Base-by-base conservation (phyloP, 2,113 vertebrate genomes). In the Butastur rufipennis region DNA sequence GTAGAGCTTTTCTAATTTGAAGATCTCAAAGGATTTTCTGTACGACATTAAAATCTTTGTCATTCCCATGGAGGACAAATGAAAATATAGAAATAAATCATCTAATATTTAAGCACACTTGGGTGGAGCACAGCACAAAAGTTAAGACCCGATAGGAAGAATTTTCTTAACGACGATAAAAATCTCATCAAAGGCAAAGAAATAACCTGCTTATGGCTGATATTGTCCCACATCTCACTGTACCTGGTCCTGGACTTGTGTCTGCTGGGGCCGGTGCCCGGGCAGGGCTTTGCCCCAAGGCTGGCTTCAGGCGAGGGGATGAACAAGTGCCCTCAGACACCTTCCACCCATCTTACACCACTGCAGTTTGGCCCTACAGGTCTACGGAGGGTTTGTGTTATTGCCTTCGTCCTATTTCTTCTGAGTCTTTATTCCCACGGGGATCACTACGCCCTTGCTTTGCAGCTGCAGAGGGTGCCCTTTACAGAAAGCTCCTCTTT, bases 51-150 rank as follows among this genome's bases (percentile, higher is more conserved):
- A 95, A 92, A 62, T 83, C 50, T 26, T 86, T 83, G 40, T 34
- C 82, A 87, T 58, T 73, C 12, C 36, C 34, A 59, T 6, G 8
- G 47, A 88, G 25, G 21, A 72, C 56, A 80, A 84, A 62, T 55
- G 27, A 71, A 93, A 92, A 95, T 16, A 81, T 4, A 86, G 43
- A 95, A 86, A 93, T 86, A 83, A 81, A 84, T 78, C 47, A 90
- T 26, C 50, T 71, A 66, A 66, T 71, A 81, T 47, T 82, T 81
- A 94, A 89, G 86, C 0, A 6, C 18, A 36, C 5, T 73, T 55
- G 16, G 3, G 22, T n/a, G 19, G 26, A 83, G 26, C 13, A 79
- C 9, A 65, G 8, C 43, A 65, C 0, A 2, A 9, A 89, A 66
- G 29, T 84, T 67, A 65, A 58, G n/a, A 82, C 43, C 36, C 61